Base-by-base conservation (phyloP, 2,113 vertebrate species). In the Prolemur simus region DNA sequence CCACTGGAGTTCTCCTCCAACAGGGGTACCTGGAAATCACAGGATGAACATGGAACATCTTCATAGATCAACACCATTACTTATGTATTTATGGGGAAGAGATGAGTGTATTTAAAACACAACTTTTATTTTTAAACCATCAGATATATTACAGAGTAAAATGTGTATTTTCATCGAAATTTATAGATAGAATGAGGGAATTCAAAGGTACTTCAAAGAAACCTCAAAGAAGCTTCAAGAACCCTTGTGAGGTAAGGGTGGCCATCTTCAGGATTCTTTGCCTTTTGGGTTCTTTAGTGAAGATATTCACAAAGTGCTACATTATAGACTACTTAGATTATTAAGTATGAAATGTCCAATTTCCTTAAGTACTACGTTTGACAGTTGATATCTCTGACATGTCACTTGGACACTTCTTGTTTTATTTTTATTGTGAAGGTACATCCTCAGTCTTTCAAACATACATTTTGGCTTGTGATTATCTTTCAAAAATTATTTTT, bases 31-130 rank as follows among this genome's bases (percentile, higher is more conserved):
- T 20, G 52, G 60, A 95, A 39, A n/a, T 17, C 64, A 76, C 0
- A 39, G 34, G 29, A 52, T 17, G n/a, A 87, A 58, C 21, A 20
- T 0, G 17, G 29, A 8, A 6, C 27, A 21, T 63, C 69, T 87
- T 82, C 32, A 85, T 0, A 66, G 47, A 47, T 25, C 85, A 58
- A 37, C 6, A 32, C 34, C 9, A 3, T 37, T 29, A 20, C 10
- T 23, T 4, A 34, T 2, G 0, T 10, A 23, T 83, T 37, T 37
- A 23, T 10, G 23, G 15, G 27, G 15, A 86, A 42, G 71, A 91
- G 85, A 56, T 45, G 49, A 77, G 37, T 58, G 89, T 52, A 97
- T 54, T 94, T 37, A 69, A 89, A 89, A 71, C 15, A 45, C 83
- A 14, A 64, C 83, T 94, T 92, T 69, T 82, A 87, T 68, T 73